Evolutionary conservation across 2,113 vertebrate species (phyloP).

Genomic region (Gasterosteus nipponicus): DNA sequence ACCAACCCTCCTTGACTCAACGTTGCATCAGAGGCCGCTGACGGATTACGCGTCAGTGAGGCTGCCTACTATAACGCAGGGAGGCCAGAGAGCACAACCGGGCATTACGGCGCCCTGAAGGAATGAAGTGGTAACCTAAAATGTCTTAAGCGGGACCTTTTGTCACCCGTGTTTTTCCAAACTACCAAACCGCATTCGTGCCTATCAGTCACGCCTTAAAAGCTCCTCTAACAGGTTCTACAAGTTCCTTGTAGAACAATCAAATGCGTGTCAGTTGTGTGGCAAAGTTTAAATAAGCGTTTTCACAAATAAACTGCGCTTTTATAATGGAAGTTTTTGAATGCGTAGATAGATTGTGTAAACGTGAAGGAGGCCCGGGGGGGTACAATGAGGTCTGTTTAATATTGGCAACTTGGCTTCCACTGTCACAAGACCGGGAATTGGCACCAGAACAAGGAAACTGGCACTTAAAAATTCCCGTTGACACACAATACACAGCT

Average conservation of each 20-base stretch:
- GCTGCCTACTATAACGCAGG: conserved; percentile 35
- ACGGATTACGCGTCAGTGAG: conserved; percentile 63
- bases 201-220: conserved; percentile 43
- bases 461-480: conserved; percentile 32
- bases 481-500: conserved; percentile 5
- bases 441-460: conserved; percentile 63
- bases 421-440: conserved; percentile 24
- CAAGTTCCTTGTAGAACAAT: conserved; percentile 30
- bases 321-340: neutral
- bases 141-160: conserved; percentile 24
- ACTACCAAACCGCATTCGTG: conserved; percentile 24
- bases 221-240: conserved; percentile 47
- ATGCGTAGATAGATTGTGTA: neutral
- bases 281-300: neutral
- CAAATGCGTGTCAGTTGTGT: neutral
- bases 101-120: conserved; percentile 54
- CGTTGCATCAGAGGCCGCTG: conserved; percentile 72
- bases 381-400: neutral
- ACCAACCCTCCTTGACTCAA: conserved; percentile 64
- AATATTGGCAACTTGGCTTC: neutral
- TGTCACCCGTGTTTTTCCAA: conserved; percentile 61
- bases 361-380: neutral
- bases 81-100: conserved; percentile 53
- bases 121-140: conserved; percentile 65
- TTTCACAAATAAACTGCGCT: neutral